These are phyloP conservation scores for Fratercula arctica DNA, from an alignment of 2,797 vertebrate genomes.

Conservation along the genomic window DNA sequence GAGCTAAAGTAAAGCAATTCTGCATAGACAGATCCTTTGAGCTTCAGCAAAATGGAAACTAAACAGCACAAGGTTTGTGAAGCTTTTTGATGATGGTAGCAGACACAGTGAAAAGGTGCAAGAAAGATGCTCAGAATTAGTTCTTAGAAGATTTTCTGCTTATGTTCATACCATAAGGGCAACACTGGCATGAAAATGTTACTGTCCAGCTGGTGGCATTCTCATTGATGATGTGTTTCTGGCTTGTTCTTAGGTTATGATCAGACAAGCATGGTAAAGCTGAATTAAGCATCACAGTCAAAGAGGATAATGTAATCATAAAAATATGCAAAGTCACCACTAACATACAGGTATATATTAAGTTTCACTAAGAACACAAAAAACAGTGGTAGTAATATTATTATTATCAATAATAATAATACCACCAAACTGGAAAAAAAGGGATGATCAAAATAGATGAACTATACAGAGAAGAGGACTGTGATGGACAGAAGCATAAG, in stretches of 20 bases:
- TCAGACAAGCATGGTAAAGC: background rate
- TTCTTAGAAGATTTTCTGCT: background rate
- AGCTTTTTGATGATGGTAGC: background rate
- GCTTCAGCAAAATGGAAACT: background rate
- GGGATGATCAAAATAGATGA: background rate
- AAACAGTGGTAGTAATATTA: background rate
- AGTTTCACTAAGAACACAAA: background rate
- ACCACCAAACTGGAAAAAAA: background rate
- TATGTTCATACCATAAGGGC: background rate
- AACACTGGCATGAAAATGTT: background rate
- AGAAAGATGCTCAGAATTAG: background rate
- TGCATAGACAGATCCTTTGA: background rate
- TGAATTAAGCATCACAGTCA: background rate
- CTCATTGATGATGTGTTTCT: background rate
- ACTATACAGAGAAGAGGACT: background rate
- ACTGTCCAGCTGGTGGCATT: background rate
- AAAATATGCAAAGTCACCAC: background rate
- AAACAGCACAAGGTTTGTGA: background rate
- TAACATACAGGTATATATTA: background rate
- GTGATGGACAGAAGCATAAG: background rate
- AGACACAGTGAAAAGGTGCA: background rate
- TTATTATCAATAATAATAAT: background rate
- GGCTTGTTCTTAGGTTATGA: background rate
- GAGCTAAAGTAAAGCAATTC: background rate
- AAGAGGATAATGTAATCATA: background rate